These are phyloP conservation scores for Drosophila setosimentum DNA, from an alignment of 2,888 invertebrate species.

Conservation along the genomic window DNA sequence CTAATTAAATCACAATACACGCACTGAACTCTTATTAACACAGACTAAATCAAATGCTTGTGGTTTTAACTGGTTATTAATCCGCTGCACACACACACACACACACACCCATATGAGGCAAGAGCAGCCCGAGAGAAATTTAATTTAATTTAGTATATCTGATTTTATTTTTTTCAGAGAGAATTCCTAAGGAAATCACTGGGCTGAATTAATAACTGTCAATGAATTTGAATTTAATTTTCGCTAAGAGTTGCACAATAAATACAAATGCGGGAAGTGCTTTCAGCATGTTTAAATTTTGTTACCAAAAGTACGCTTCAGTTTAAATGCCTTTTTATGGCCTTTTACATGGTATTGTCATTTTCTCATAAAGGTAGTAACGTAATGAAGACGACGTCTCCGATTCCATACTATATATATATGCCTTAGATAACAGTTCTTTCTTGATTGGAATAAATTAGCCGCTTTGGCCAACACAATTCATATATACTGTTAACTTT, in stretches of 20 bases:
- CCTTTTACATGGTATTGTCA: too few relatives aligned
- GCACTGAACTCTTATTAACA: neutral
- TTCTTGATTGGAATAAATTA: neutral
- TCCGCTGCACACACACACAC: neutral
- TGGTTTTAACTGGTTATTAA: neutral
- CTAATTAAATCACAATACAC: constrained; percentile 9
- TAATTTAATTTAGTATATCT: neutral
- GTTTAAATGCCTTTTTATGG: neutral
- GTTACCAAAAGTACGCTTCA: neutral
- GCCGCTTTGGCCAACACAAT: neutral
- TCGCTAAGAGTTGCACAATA: neutral
- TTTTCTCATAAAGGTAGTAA: too few relatives aligned
- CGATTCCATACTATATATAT: too few relatives aligned
- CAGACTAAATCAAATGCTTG: neutral
- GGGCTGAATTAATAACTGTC: neutral
- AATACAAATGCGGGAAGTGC: neutral
- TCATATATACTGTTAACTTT: neutral
- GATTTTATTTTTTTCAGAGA: neutral
- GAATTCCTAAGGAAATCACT: neutral
- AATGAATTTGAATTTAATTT: neutral
- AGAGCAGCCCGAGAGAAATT: neutral
- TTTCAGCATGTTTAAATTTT: neutral
- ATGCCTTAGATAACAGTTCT: neutral
- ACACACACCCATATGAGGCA: neutral
- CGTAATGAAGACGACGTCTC: too few relatives aligned